Base-by-base conservation (phyloP, 2,113 vertebrate genomes). In the Corydoras sp. region DNA sequence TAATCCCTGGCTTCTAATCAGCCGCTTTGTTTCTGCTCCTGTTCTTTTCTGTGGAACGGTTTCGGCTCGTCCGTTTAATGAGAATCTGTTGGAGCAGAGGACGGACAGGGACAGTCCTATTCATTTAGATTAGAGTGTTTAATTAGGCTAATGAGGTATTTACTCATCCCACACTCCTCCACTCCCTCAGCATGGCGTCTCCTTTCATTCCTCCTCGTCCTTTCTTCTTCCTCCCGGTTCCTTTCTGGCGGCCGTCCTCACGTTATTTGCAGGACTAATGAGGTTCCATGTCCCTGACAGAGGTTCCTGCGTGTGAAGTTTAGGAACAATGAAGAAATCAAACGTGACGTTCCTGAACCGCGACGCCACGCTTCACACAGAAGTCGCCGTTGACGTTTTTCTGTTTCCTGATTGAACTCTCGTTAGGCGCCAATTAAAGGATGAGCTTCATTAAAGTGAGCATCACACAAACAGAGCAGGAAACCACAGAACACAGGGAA, bases 61-160 rank as follows among this genome's bases (percentile, higher is more conserved):
- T 10, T 53, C 51, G 5, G 11, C 10, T 53, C 10, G 5, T 14
- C 11, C 51, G 10, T 10, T 10, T 14, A 14, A 10, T 53, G 51
- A 53, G 13, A 14, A 14, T 53, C 13, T 3, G 51, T 10, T 10
- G 51, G 51, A 6, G 51, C 51, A 14, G 10, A 43, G 56, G 18
- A 59, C 29, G 60, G 31, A 13, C 31, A 32, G 9, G 30, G 14
- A 62, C 32, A 8, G 11, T 49, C 10, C 11, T 56, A 2, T 51
- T 64, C 15, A 24, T 64, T 64, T 64, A 64, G 48, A 64, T 64
- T 49, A 12, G 10, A 1, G 11, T 13, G 18, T 64, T 64, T 64
- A 64, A 64, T 64, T 64, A 64, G 15, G 48, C 48, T 62, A 62
- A 62, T 64, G n/a, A 64, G 18, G 12, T 18, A 48, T 62, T 35